Conservation (phyloP, 2,113 vertebrate genomes). For the Onychorhynchus coronatus region DNA sequence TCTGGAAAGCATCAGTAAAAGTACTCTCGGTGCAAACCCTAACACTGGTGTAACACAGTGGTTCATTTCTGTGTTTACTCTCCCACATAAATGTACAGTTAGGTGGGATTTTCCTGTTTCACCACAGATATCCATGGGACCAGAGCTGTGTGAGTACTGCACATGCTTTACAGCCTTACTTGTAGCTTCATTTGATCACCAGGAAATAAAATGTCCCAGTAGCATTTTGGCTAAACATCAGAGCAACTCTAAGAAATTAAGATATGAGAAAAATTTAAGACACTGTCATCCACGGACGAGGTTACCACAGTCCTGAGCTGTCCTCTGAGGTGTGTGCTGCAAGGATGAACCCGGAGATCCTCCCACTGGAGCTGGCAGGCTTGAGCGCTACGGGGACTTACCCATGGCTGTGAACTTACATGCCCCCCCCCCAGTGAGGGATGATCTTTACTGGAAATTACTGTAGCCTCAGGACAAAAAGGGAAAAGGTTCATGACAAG, state of each 20-base stretch:
- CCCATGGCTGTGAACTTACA: rapidly evolving
- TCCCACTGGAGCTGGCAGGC: neutral
- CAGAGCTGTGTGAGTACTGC: neutral
- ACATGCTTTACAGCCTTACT: neutral
- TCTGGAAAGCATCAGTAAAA: neutral
- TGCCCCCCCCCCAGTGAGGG: neutral
- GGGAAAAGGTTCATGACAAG: neutral
- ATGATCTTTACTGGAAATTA: neutral
- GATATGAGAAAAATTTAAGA: neutral
- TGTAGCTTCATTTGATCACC: neutral
- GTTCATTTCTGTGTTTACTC: neutral
- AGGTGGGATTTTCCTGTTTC: neutral
- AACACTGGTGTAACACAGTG: neutral
- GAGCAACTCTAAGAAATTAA: neutral
- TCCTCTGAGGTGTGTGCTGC: neutral
- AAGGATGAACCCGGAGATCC: neutral
- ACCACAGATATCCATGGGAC: neutral
- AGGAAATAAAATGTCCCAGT: neutral
- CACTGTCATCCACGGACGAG: neutral
- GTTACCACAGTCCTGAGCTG: neutral
- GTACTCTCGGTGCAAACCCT: neutral
- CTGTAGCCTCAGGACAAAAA: neutral
- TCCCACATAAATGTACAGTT: neutral
- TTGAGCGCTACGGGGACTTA: neutral
- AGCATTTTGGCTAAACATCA: neutral